Percentiles rank a stretch among this genome's conserved stretches.
Conservation (phyloP, 2,888 invertebrate species). For the Icerya purchasi region DNA sequence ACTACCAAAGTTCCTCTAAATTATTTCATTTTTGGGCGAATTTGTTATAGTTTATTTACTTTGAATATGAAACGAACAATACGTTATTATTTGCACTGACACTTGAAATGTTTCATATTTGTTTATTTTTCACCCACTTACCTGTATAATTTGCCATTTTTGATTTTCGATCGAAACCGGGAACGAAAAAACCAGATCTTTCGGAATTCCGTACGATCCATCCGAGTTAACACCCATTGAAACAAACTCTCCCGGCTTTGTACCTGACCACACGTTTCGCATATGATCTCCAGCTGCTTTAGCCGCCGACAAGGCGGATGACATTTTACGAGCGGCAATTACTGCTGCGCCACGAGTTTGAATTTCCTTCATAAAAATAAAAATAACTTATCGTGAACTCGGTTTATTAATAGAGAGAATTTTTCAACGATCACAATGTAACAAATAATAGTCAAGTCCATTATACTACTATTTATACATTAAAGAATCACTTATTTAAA, state of each 20-base stretch:
- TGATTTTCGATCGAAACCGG: conserved; percentile 65
- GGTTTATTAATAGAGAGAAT: not conserved
- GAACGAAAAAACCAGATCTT: conserved; percentile 85
- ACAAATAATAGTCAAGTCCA: too few relatives aligned
- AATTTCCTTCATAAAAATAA: conserved; percentile 32
- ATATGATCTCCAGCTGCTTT: conserved; percentile 97
- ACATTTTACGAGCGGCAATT: conserved; percentile 90
- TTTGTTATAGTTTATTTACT: too few relatives aligned
- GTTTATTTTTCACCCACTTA: conserved; percentile 20
- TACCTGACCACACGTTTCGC: conserved; percentile 87
- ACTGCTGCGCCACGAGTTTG: conserved; percentile 96
- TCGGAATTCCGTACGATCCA: conserved; percentile 78
- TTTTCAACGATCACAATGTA: not conserved
- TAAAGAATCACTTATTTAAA: not conserved
- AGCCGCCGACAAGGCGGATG: conserved; percentile 96
- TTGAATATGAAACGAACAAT: too few relatives aligned
- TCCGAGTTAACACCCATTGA: conserved; percentile 96
- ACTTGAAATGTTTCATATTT: not conserved
- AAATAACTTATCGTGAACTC: too few relatives aligned
- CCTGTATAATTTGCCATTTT: conserved; percentile 66
- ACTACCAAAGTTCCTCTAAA: too few relatives aligned
- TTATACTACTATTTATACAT: not conserved
- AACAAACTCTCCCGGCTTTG: conserved; percentile 49
- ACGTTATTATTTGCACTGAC: too few relatives aligned
- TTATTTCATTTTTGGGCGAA: too few relatives aligned